These are phyloP conservation scores for Bufo bufo DNA, from an alignment of 2,113 vertebrate species.

Conservation along the genomic window DNA sequence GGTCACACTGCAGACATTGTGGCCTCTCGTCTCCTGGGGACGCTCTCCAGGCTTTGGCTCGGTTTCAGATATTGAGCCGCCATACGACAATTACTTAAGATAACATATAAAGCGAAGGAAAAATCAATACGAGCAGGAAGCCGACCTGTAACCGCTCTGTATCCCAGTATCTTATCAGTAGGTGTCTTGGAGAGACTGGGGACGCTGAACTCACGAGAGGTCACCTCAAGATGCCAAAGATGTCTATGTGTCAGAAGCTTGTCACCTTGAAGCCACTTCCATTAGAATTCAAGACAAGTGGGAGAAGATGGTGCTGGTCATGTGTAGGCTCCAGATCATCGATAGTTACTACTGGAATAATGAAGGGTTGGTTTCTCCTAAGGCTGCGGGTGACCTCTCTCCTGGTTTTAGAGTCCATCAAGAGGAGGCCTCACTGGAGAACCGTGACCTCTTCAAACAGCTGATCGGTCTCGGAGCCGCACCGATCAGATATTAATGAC, in stretches of 20 bases:
- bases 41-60: constrained; percentile 43
- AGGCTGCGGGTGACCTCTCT: too few species aligned
- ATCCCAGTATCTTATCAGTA: neutral
- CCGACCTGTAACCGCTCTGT: neutral
- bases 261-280: neutral
- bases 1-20: constrained; percentile 40
- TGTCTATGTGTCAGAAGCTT: neutral
- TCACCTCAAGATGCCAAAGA: neutral
- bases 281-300: neutral
- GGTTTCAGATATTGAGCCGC: constrained; percentile 28
- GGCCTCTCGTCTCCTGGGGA: neutral
- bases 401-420: too few species aligned
- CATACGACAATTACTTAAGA: neutral
- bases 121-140: constrained; percentile 3
- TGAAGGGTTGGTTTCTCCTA: neutral
- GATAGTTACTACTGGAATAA: neutral
- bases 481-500: too few species aligned
- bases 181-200: neutral
- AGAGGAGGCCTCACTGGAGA: too few species aligned
- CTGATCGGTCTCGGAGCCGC: too few species aligned
- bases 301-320: neutral
- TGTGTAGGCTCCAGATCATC: neutral
- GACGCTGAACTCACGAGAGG: neutral
- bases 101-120: constrained; percentile 24
- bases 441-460: too few species aligned